Percentiles rank a stretch among this genome's conserved stretches.
phyloP scores from a whole-genome alignment of 1,140 invertebrate species.

The Zelostemma sp. region DNA sequence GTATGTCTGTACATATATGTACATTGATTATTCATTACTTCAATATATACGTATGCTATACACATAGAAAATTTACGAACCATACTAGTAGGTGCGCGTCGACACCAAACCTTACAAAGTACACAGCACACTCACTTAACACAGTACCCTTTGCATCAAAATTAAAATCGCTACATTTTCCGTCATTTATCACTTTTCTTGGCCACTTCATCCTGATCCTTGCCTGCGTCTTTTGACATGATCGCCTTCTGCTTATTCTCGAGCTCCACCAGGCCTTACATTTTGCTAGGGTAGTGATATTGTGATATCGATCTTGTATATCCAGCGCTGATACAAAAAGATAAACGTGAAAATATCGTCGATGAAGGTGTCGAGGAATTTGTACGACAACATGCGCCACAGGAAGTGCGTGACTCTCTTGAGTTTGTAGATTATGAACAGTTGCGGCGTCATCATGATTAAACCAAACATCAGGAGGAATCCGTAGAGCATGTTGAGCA shows the following conservation, averaged over 20 bases:
- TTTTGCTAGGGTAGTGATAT: conserved; percentile 90
- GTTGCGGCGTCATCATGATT: conserved; percentile 99
- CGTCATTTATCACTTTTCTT: conserved; percentile 61
- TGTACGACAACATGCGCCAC: conserved; percentile 99
- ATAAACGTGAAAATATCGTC: conserved; percentile 99
- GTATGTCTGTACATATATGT: conserved; percentile 31
- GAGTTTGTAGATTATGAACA: conserved; percentile 99
- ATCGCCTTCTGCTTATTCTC: conserved; percentile 32
- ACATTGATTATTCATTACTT: conserved; percentile 16
- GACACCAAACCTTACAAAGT: conserved; percentile 28
- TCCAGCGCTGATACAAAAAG: conserved; percentile 98
- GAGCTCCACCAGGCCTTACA: conserved; percentile 64
- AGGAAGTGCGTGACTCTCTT: conserved; percentile 99
- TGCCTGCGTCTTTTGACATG: conserved; percentile 30
- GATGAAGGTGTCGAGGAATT: conserved; percentile 98
- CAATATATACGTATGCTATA: conserved; percentile 20
- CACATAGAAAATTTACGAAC: conserved; percentile 43
- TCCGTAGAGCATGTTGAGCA: conserved; percentile 96
- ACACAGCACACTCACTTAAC: conserved; percentile 26
- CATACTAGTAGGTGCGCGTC: conserved; percentile 23
- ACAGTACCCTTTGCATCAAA: conserved; percentile 38
- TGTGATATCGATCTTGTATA: conserved; percentile 97
- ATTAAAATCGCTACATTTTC: conserved; percentile 24
- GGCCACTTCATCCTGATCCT: conserved; percentile 30
- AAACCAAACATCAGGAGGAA: conserved; percentile 99